phyloP scores from a whole-genome alignment of 2,888 invertebrate genomes.

The Podabrus alpinus region DNA sequence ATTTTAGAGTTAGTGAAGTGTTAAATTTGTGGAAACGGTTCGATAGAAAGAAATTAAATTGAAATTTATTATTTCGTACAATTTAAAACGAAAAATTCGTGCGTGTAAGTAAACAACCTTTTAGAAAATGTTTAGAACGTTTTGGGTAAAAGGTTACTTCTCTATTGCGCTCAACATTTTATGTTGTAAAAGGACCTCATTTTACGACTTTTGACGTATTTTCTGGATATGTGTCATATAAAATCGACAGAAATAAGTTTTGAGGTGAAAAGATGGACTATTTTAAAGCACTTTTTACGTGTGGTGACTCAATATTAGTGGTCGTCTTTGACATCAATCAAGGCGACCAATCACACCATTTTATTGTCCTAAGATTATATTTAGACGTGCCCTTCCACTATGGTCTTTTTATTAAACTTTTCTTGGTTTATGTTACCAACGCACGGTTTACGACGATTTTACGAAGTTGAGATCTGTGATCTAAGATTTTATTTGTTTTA shows the following conservation, averaged over 20 bases:
- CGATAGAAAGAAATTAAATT: constrained; percentile 14
- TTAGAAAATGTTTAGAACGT: constrained; percentile 8
- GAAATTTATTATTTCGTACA: constrained; percentile 8
- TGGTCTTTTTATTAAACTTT: constrained; percentile 32
- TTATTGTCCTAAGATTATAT: constrained; percentile 36
- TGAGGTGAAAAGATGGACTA: constrained; percentile 4
- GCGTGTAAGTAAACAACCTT: background rate
- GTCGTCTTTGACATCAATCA: constrained; percentile 35
- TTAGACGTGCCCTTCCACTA: constrained; percentile 33
- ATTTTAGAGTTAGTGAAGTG: constrained; percentile 14
- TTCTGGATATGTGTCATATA: constrained; percentile 32
- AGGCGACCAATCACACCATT: constrained; percentile 34
- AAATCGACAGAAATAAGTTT: constrained; percentile 27
- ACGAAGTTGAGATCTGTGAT: constrained; percentile 36
- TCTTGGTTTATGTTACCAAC: constrained; percentile 25
- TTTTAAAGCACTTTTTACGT: background rate
- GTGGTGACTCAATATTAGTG: constrained; percentile 19
- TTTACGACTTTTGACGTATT: constrained; percentile 37
- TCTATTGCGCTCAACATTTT: constrained; percentile 26
- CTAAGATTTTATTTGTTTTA: constrained; percentile 49
- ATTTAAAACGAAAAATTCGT: background rate
- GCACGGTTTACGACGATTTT: constrained; percentile 32
- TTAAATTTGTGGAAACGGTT: constrained; percentile 7
- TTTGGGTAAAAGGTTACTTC: constrained; percentile 23
- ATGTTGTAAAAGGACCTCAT: constrained; percentile 30